phyloP scores from a whole-genome alignment of 2,888 invertebrate species.

The Myathropa florea region DNA sequence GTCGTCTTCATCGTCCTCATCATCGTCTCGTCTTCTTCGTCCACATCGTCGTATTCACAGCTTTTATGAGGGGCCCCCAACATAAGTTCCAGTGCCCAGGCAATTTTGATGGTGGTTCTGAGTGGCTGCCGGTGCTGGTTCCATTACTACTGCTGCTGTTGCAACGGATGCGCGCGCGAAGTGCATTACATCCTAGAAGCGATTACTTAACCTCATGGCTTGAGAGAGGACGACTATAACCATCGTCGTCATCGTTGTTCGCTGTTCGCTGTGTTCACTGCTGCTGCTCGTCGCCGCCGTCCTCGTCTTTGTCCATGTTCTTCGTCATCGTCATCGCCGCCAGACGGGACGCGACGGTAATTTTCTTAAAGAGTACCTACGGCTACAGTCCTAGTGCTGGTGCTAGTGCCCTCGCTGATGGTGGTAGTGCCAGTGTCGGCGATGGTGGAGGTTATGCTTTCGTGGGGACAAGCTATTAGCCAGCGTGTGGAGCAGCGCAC shows the following conservation, averaged over 20 bases:
- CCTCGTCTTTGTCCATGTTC: conserved; percentile 17
- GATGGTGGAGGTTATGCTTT: conserved; percentile 9
- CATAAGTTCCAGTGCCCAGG: conserved; percentile 21
- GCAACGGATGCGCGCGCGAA: conserved; percentile 66
- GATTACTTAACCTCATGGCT: conserved; percentile 70
- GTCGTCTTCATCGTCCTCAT: background rate
- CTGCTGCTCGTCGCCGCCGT: conserved; percentile 17
- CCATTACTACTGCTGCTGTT: conserved; percentile 67
- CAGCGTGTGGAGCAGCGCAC: conserved; percentile 19
- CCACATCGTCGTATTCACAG: conserved; percentile 61
- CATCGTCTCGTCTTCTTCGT: background rate
- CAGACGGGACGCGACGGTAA: conserved; percentile 68
- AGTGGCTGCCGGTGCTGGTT: conserved; percentile 64
- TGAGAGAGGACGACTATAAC: conserved; percentile 33
- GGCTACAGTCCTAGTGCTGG: conserved; percentile 42
- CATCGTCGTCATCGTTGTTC: too few relatives aligned
- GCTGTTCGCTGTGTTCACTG: too few relatives aligned
- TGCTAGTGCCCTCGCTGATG: conserved; percentile 6
- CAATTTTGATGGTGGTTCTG: conserved; percentile 61
- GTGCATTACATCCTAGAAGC: conserved; percentile 69
- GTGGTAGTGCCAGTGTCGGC: conserved; percentile 9
- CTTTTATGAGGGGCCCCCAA: conserved; percentile 49
- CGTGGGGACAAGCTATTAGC: conserved; percentile 57
- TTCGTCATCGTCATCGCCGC: conserved; percentile 38
- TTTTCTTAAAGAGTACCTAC: conserved; percentile 70